Percentiles rank a stretch among this genome's conserved stretches.
Conservation (phyloP, 1,140 invertebrate species). For the Wiebesia pumilae region DNA sequence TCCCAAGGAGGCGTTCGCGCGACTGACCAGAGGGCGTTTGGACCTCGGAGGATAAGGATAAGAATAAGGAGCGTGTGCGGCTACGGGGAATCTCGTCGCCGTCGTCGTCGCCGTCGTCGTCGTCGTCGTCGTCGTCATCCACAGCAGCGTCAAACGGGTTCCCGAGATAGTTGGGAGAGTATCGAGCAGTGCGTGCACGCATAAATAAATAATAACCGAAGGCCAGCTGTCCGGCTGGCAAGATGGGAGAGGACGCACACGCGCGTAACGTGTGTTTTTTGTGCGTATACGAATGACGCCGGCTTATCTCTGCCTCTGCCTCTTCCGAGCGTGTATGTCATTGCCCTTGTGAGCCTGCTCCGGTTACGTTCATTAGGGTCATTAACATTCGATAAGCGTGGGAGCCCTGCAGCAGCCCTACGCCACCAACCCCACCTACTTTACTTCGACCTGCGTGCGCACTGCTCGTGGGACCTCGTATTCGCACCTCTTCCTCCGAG, state of each 20-base stretch:
- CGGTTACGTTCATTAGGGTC: conserved; percentile 72
- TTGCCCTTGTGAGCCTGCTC: conserved; percentile 65
- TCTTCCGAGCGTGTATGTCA: conserved; percentile 60
- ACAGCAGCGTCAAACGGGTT: conserved; percentile 68
- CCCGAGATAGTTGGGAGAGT: conserved; percentile 52
- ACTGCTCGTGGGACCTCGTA: neutral
- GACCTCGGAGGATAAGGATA: neutral
- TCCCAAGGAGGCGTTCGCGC: neutral
- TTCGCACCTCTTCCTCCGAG: too few species aligned
- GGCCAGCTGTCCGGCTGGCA: conserved; percentile 50
- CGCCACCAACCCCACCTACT: too few species aligned
- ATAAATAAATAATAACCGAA: conserved; percentile 73
- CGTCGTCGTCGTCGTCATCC: conserved; percentile 54
- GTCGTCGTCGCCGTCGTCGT: conserved; percentile 59
- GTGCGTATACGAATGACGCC: neutral
- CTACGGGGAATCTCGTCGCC: conserved; percentile 3
- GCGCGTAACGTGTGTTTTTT: conserved; percentile 13
- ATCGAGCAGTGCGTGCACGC: conserved; percentile 56
- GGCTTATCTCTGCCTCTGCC: conserved; percentile 22
- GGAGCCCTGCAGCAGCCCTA: conserved; percentile 50
- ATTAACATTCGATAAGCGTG: conserved; percentile 72
- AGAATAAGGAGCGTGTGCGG: neutral
- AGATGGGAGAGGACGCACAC: conserved; percentile 57
- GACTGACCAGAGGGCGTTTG: neutral
- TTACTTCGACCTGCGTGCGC: neutral